Evolutionary conservation across 23 tunicate species (phyloP).

Genomic region (Styela clava): DNA sequence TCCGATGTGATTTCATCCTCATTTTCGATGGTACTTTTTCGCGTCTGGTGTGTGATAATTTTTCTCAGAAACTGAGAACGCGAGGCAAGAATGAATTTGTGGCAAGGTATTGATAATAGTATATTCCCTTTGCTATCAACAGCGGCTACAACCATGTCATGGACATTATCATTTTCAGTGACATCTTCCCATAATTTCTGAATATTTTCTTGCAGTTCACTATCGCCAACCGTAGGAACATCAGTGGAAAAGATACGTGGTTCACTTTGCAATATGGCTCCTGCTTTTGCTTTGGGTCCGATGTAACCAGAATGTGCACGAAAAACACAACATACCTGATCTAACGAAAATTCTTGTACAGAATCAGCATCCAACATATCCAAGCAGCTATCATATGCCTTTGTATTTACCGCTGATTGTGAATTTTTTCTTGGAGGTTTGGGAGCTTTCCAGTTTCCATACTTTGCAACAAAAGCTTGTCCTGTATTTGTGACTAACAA

Average conservation of each 20-base stretch:
- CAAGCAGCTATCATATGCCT: constrained; percentile 32
- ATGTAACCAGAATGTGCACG: constrained; percentile 65
- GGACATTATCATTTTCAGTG: constrained; percentile 13
- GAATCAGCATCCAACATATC: constrained; percentile 64
- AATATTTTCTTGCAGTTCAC: constrained; percentile 10
- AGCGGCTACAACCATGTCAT: constrained; percentile 1
- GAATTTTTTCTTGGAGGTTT: not conserved
- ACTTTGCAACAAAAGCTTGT: constrained; percentile 17
- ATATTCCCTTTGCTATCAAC: not conserved
- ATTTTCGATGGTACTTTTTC: not conserved
- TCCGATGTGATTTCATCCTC: not conserved
- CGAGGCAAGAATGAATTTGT: constrained; percentile 2
- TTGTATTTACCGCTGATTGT: not conserved
- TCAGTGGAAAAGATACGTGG: constrained; percentile 73
- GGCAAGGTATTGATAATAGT: constrained; percentile 13
- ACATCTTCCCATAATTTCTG: not conserved
- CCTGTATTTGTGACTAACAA: constrained; percentile 19
- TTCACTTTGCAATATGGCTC: constrained; percentile 59
- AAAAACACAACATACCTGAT: constrained; percentile 55
- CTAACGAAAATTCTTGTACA: constrained; percentile 52
- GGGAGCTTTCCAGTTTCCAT: constrained; percentile 24
- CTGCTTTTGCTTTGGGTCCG: constrained; percentile 65
- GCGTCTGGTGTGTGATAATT: not conserved
- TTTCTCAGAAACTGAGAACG: constrained; percentile 7
- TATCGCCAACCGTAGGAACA: constrained; percentile 20